phyloP scores from a whole-genome alignment of 2,888 invertebrate species.

The Sphaerophoria taeniata region DNA sequence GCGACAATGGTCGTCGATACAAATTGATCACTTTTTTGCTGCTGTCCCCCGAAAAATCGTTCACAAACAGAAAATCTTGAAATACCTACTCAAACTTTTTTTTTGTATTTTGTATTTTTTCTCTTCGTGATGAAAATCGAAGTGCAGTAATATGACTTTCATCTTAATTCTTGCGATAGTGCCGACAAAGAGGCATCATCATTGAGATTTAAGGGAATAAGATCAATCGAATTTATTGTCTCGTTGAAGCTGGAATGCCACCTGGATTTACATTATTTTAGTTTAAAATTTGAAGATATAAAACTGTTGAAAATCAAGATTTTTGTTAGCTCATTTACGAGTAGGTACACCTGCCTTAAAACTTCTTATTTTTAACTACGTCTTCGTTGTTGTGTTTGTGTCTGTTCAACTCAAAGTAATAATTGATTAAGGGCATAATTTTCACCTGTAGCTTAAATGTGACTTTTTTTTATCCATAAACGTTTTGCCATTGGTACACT shows the following conservation, averaged over 20 bases:
- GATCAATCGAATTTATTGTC: not conserved
- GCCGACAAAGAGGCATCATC: constrained; percentile 55
- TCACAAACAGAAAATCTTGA: constrained; percentile 65
- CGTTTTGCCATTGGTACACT: not conserved
- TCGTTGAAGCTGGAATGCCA: constrained; percentile 13
- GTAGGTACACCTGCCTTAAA: constrained; percentile 19
- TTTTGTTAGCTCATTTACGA: not conserved
- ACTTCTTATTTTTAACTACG: not conserved
- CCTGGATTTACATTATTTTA: constrained; percentile 23
- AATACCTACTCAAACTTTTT: constrained; percentile 42
- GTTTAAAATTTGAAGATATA: constrained; percentile 9
- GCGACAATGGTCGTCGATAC: constrained; percentile 68
- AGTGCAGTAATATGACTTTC: constrained; percentile 48
- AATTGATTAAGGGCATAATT: constrained; percentile 30
- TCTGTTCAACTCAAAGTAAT: constrained; percentile 9
- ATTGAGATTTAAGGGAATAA: constrained; percentile 1
- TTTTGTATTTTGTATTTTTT: not conserved
- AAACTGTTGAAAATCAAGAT: constrained; percentile 21
- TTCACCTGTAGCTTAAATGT: constrained; percentile 19
- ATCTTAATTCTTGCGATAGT: constrained; percentile 43
- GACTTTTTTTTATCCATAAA: not conserved
- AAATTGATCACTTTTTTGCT: constrained; percentile 68
- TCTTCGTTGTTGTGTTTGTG: not conserved
- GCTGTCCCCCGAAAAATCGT: constrained; percentile 37
- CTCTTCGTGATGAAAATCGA: not conserved